Conservation (phyloP, 2,113 vertebrate genomes). For the Pyxicephalus adspersus region DNA sequence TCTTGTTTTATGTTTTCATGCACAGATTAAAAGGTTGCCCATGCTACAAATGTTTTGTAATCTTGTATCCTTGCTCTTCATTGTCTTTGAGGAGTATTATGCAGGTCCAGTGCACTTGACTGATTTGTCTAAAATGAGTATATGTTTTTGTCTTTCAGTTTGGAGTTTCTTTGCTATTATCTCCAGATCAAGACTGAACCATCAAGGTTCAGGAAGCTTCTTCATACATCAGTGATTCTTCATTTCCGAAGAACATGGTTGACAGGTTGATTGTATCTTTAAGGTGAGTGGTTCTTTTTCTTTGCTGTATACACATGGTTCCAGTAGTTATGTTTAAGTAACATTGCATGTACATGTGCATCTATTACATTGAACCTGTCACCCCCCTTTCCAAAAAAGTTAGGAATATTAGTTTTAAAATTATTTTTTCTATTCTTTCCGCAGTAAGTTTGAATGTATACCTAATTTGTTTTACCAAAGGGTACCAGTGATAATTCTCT, state of each 20-base stretch:
- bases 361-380: not conserved
- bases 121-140: not conserved
- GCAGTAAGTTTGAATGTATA: too few species aligned
- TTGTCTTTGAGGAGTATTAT: not conserved
- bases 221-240: slow-evolving; percentile 56
- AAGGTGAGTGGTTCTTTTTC: slow-evolving; percentile 64
- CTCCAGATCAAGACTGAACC: slow-evolving; percentile 41
- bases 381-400: not conserved
- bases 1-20: too few species aligned
- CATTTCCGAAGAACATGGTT: slow-evolving; percentile 66
- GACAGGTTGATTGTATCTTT: slow-evolving; percentile 70
- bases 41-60: not conserved
- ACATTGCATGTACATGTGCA: not conserved
- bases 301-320: not conserved
- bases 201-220: slow-evolving; percentile 50
- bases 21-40: too few species aligned
- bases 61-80: not conserved
- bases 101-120: not conserved
- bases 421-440: too few species aligned
- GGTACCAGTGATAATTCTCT: too few species aligned
- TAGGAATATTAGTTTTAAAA: too few species aligned
- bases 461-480: too few species aligned
- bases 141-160: slow-evolving; percentile 32
- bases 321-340: not conserved
- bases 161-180: slow-evolving; percentile 58